Conservation (phyloP, 1,140 invertebrate genomes). For the Tetramorium alpestre region DNA sequence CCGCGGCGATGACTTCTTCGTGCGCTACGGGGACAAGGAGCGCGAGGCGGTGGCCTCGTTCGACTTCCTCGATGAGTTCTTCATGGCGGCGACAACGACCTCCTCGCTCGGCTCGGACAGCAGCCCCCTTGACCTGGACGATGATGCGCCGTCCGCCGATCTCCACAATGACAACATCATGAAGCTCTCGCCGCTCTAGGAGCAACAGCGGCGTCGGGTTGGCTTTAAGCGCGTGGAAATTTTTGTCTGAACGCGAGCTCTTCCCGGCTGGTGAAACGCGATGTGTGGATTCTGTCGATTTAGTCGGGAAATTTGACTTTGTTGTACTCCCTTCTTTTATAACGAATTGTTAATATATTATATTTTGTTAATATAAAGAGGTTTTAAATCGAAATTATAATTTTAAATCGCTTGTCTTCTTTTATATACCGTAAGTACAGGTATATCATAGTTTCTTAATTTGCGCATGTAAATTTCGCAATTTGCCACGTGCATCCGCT, state of each 20-base stretch:
- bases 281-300: not conserved
- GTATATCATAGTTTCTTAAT: not conserved
- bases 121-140: conserved; percentile 64
- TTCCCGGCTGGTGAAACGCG: not conserved
- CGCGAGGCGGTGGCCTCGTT: conserved; percentile 91
- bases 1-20: conserved; percentile 89
- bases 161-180: conserved; percentile 73
- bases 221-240: not conserved
- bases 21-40: conserved; percentile 92
- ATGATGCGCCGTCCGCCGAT: conserved; percentile 63
- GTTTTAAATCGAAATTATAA: not conserved
- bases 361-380: not conserved
- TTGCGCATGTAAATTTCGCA: not conserved
- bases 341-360: not conserved
- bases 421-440: not conserved
- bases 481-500: not conserved
- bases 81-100: conserved; percentile 67
- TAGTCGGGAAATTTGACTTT: not conserved
- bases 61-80: conserved; percentile 91
- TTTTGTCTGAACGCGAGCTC: not conserved
- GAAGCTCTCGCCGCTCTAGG: conserved; percentile 75
- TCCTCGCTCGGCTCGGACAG: conserved; percentile 85
- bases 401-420: not conserved
- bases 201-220: not conserved
- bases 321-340: not conserved